Evolutionary conservation across 2,888 invertebrate species (phyloP), one percentile per base, ranked within the genome.

Genomic region (Stomorhina lunata): DNA sequence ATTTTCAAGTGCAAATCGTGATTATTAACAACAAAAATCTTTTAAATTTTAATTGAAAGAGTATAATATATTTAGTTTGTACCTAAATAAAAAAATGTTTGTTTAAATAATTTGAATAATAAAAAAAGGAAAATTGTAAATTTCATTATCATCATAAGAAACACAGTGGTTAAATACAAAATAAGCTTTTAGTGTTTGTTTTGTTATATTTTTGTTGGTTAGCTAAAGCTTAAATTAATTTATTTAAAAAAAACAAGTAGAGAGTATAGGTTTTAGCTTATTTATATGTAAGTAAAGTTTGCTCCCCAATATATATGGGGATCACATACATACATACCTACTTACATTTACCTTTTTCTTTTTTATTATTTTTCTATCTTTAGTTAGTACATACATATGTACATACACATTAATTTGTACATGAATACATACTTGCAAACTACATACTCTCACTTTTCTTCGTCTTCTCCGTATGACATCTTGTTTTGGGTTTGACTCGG

Each of bases 381-480:
- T 27, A 7, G 1, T 32, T 20, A 12, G 2, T 50, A 32, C 4
- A 32, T 17, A 71, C 7, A 7, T 48, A 17, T n/a, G 20, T 55
- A 59, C 20, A 34, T 57, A 59, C 9, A 37, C 59, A 59, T 50
- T n/a, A 50, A 57, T 40, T 27, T 10, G 20, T 27, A 68, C 37
- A 59, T 50, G 20, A 50, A 57, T 40, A 43, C n/a, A 27, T 27
- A 68, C 37, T 61, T 37, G 15, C 17, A 69, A 78, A 68, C 68
- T 69, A 61, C 55, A 32, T 69, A 77, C 77, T 77, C 77, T 77
- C 69, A 77, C 77, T 77, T 77, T 73, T 72, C 9, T 55, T 63
- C 57, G 29, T 27, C 37, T 65, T 72, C 20, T 50, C 40, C 45
- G 37, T 57, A 45, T 76, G 27, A 53, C 32, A 32, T 57, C 4